Conservation (phyloP, 1,140 invertebrate species). For the Heliconius nattereri region DNA sequence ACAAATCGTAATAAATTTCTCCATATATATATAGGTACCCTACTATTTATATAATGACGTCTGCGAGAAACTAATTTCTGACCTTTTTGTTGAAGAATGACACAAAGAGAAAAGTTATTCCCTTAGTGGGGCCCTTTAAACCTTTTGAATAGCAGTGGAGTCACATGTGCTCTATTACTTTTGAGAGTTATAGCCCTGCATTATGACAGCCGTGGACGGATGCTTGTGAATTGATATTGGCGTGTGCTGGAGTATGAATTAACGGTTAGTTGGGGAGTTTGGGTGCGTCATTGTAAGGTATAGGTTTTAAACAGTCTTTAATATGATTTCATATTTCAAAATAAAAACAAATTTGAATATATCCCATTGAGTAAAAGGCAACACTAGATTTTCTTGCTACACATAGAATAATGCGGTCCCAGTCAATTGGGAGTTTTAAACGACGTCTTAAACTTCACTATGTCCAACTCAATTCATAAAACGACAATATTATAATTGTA, state of each 20-base stretch:
- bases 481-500: too few species aligned
- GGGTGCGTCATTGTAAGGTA: too few species aligned
- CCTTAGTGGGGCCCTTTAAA: conserved; percentile 61
- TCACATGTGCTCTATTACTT: conserved; percentile 67
- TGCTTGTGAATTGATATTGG: conserved; percentile 37
- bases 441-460: too few species aligned
- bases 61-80: conserved; percentile 55
- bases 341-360: too few species aligned
- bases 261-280: neutral
- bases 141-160: conserved; percentile 47
- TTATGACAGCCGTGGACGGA: conserved; percentile 48
- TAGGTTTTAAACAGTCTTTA: too few species aligned
- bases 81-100: conserved; percentile 51
- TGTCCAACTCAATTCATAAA: too few species aligned
- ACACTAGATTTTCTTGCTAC: too few species aligned
- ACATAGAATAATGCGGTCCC: too few species aligned
- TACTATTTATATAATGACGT: conserved; percentile 32
- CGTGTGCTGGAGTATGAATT: conserved; percentile 32
- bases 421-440: too few species aligned
- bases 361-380: too few species aligned
- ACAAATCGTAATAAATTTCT: conserved; percentile 18
- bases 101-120: conserved; percentile 53
- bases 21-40: neutral
- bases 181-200: conserved; percentile 62
- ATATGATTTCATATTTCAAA: too few species aligned